Conservation (phyloP, 2,888 invertebrate genomes). For the Cheilosia vernalis region DNA sequence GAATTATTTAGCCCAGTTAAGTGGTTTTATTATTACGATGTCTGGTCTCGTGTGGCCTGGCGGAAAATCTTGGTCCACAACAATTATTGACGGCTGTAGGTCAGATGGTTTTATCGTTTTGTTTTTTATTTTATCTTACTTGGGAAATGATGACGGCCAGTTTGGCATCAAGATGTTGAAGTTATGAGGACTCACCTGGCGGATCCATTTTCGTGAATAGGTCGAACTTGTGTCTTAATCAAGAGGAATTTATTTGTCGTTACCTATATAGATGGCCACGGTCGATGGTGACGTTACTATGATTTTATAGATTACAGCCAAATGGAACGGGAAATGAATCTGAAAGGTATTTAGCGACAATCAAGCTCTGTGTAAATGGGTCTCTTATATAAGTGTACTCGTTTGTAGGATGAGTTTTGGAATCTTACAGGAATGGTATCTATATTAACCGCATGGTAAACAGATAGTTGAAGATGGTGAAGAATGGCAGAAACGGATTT, state of each 20-base stretch:
- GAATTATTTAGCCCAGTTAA: conserved; percentile 64
- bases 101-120: conserved; percentile 60
- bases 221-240: conserved; percentile 48
- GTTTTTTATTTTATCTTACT: conserved; percentile 25
- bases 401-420: too few species aligned
- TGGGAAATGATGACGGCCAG: conserved; percentile 12
- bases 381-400: neutral
- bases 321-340: conserved; percentile 13
- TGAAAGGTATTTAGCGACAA: neutral
- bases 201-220: conserved; percentile 7
- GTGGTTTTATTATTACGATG: conserved; percentile 62
- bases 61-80: conserved; percentile 23
- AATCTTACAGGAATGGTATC: too few species aligned
- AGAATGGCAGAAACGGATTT: too few species aligned
- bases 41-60: conserved; percentile 17
- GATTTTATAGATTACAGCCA: conserved; percentile 33
- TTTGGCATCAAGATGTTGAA: conserved; percentile 56
- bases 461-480: too few species aligned
- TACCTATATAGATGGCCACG: neutral
- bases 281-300: neutral
- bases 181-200: conserved; percentile 26
- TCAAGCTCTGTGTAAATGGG: neutral
- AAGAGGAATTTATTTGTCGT: conserved; percentile 49
- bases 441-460: too few species aligned
- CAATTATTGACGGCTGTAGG: conserved; percentile 56